Conservation (phyloP, 1,140 invertebrate species). For the Cydia strobilella region DNA sequence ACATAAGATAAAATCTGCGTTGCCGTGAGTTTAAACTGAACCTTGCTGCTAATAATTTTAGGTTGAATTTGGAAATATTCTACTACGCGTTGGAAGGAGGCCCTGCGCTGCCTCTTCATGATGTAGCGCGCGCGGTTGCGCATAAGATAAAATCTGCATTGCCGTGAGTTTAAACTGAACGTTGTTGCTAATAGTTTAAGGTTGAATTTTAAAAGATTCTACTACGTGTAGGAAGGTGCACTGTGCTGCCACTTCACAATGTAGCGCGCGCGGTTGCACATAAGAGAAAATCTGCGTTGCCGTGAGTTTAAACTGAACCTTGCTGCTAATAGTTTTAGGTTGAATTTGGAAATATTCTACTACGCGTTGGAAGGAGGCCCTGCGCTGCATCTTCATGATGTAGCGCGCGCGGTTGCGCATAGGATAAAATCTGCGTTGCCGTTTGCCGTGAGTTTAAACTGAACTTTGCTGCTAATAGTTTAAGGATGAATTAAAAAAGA, state of each 20-base stretch:
- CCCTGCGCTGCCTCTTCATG: constrained; percentile 85
- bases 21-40: constrained; percentile 84
- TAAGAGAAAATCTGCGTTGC: constrained; percentile 92
- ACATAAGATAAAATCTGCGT: constrained; percentile 91
- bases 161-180: constrained; percentile 82
- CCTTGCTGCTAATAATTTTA: neutral
- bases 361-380: constrained; percentile 92
- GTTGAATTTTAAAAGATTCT: too few relatives aligned
- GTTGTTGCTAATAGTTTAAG: too few relatives aligned
- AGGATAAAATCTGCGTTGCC: constrained; percentile 92
- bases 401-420: constrained; percentile 93
- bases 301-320: constrained; percentile 81
- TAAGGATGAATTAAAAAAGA: too few relatives aligned
- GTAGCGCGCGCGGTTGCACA: constrained; percentile 94
- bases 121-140: constrained; percentile 94
- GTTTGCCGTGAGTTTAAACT: constrained; percentile 84
- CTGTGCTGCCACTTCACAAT: constrained; percentile 87
- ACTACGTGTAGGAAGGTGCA: constrained; percentile 92
- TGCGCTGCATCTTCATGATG: constrained; percentile 88
- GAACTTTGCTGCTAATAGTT: too few relatives aligned
- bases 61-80: constrained; percentile 73
- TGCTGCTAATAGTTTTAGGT: neutral
- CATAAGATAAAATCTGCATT: constrained; percentile 92
- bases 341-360: constrained; percentile 82
- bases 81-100: constrained; percentile 94